A percentile compares a stretch with the other conserved stretches of the same genome.
These are phyloP conservation scores for Myotis myotis DNA, from an alignment of 2,797 vertebrate species.

Conservation along the genomic window DNA sequence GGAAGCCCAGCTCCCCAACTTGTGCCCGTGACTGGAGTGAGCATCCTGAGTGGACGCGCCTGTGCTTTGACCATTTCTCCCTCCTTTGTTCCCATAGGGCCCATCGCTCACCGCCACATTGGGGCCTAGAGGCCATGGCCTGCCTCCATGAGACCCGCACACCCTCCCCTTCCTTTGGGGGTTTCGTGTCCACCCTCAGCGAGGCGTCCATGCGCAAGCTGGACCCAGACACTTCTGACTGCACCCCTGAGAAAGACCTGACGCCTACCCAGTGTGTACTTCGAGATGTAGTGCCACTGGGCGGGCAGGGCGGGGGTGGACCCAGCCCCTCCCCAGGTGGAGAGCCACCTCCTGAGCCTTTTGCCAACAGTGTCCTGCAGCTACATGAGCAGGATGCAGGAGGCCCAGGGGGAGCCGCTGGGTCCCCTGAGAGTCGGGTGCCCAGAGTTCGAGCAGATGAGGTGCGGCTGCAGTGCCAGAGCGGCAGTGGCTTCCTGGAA, in stretches of 20 bases:
- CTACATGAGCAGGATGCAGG: conserved; percentile 89
- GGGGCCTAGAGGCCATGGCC: conserved; percentile 87
- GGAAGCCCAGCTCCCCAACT: not conserved
- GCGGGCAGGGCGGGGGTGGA: conserved; percentile 84
- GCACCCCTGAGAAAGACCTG: conserved; percentile 94
- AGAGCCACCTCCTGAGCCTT: conserved; percentile 88
- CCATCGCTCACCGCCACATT: not conserved
- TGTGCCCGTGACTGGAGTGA: not conserved
- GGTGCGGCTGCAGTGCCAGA: conserved; percentile 88
- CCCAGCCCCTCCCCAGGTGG: conserved; percentile 89
- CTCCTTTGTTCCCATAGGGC: conserved; percentile 53
- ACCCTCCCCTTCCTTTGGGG: conserved; percentile 93
- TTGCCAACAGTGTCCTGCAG: conserved; percentile 92
- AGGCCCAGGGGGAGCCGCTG: conserved; percentile 78
- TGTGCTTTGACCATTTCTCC: not conserved
- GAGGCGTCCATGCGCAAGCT: conserved; percentile 90
- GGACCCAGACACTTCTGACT: conserved; percentile 91
- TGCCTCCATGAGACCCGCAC: conserved; percentile 93
- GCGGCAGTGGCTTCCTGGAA: conserved; percentile 92
- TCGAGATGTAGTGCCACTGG: conserved; percentile 92
- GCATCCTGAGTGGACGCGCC: not conserved
- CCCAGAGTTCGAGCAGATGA: conserved; percentile 86
- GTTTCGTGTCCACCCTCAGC: conserved; percentile 89
- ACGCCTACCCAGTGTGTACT: conserved; percentile 96
- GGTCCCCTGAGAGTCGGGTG: conserved; percentile 82